Conservation (phyloP, 2,888 invertebrate genomes). For the Salpingus planirostris region DNA sequence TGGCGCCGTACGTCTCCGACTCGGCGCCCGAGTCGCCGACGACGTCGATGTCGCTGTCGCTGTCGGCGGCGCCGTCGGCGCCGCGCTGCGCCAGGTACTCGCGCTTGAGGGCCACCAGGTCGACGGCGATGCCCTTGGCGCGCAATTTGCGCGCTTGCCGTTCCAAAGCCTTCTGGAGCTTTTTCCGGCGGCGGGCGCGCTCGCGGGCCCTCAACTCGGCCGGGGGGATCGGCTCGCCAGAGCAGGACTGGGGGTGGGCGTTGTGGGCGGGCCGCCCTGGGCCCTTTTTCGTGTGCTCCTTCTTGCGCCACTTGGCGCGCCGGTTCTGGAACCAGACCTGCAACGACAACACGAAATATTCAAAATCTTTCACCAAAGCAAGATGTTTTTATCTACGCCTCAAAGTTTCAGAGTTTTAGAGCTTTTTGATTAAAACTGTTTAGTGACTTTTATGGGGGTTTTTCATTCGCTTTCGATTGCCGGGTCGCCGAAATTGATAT, state of each 20-base stretch:
- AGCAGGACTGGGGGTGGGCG: slow-evolving; percentile 95
- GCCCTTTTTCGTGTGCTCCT: slow-evolving; percentile 97
- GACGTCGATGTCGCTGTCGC: slow-evolving; percentile 74
- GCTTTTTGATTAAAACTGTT: too few species aligned
- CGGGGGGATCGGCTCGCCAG: slow-evolving; percentile 93
- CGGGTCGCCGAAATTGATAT: too few species aligned
- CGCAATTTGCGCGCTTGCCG: slow-evolving; percentile 87
- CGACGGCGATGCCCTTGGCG: slow-evolving; percentile 83
- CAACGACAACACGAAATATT: slow-evolving; percentile 24
- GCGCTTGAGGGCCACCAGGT: slow-evolving; percentile 72
- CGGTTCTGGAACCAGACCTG: slow-evolving; percentile 99
- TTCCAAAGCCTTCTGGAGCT: slow-evolving; percentile 84
- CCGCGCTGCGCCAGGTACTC: slow-evolving; percentile 78
- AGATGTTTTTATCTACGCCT: too few species aligned
- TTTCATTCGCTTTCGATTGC: too few species aligned
- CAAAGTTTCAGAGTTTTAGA: too few species aligned
- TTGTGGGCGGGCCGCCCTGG: slow-evolving; percentile 97
- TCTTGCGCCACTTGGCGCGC: slow-evolving; percentile 97
- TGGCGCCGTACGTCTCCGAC: slow-evolving; percentile 51
- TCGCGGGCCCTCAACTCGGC: slow-evolving; percentile 80
- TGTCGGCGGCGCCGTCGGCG: slow-evolving; percentile 45
- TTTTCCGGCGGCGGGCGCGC: slow-evolving; percentile 80
- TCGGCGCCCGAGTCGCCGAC: slow-evolving; percentile 72
- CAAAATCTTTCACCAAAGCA: too few species aligned
- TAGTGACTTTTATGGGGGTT: too few species aligned